phyloP scores from a whole-genome alignment of 2,113 vertebrate species.

The Fukomys damarensis region DNA sequence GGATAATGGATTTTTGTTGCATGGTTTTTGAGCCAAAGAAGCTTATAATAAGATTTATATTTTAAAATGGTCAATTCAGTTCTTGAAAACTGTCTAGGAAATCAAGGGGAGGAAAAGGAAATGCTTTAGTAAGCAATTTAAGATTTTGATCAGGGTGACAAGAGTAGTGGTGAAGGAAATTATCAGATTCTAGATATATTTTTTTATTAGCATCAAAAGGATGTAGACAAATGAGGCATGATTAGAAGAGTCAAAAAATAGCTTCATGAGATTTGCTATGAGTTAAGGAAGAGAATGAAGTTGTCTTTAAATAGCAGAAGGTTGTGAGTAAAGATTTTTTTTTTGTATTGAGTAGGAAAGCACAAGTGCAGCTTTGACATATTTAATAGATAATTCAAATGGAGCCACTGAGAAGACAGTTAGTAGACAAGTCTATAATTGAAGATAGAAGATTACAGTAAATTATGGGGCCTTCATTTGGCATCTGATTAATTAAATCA shows the following conservation, averaged over 20 bases:
- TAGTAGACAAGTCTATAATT: background rate
- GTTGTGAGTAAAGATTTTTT: background rate
- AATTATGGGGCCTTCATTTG: background rate
- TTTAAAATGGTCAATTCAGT: background rate
- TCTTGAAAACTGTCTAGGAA: background rate
- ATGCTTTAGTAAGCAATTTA: background rate
- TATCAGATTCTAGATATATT: background rate
- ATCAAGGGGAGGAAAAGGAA: background rate
- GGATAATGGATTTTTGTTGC: background rate
- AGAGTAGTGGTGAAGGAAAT: background rate
- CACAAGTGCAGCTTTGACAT: background rate
- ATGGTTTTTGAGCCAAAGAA: background rate
- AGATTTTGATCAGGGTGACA: background rate
- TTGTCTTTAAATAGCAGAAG: background rate
- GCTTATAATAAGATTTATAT: background rate
- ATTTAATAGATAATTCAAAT: background rate
- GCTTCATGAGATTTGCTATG: background rate
- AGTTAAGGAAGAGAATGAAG: background rate
- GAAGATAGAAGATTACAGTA: background rate
- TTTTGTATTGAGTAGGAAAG: background rate
- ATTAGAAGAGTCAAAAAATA: background rate
- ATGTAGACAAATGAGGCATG: background rate
- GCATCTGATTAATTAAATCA: background rate
- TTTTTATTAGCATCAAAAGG: background rate
- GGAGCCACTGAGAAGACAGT: background rate